Conservation (phyloP, 2,113 vertebrate genomes). For the Pycnonotus jocosus region DNA sequence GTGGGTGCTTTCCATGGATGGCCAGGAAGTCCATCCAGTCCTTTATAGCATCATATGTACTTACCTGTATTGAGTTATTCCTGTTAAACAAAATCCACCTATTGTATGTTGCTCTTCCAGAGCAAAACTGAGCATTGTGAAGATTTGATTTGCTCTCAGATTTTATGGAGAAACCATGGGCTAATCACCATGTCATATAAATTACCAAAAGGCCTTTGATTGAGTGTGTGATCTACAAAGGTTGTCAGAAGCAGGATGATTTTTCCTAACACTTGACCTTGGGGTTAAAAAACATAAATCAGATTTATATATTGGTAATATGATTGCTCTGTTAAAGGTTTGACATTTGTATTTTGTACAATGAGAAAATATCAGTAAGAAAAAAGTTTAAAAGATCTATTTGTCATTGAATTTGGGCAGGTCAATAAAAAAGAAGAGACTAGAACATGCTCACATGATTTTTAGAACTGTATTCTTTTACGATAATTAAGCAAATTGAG, state of each 20-base stretch:
- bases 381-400: not conserved
- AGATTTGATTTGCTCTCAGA: not conserved
- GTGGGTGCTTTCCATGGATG: not conserved
- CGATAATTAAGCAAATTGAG: not conserved
- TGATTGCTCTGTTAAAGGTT: not conserved
- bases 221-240: not conserved
- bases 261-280: slow-evolving; percentile 17
- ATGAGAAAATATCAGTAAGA: not conserved
- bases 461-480: not conserved
- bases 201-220: not conserved
- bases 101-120: not conserved
- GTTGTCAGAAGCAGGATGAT: not conserved
- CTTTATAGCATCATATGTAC: not conserved
- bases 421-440: not conserved
- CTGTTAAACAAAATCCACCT: not conserved
- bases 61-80: not conserved
- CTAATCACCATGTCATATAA: not conserved
- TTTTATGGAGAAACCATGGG: not conserved
- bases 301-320: slow-evolving; percentile 6
- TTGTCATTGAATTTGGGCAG: not conserved
- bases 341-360: slow-evolving; percentile 46
- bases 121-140: not conserved
- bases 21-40: not conserved
- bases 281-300: slow-evolving; percentile 5
- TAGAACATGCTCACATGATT: not conserved